These are phyloP conservation scores for Thumatha senex DNA, from an alignment of 2,888 invertebrate species.

Conservation along the genomic window DNA sequence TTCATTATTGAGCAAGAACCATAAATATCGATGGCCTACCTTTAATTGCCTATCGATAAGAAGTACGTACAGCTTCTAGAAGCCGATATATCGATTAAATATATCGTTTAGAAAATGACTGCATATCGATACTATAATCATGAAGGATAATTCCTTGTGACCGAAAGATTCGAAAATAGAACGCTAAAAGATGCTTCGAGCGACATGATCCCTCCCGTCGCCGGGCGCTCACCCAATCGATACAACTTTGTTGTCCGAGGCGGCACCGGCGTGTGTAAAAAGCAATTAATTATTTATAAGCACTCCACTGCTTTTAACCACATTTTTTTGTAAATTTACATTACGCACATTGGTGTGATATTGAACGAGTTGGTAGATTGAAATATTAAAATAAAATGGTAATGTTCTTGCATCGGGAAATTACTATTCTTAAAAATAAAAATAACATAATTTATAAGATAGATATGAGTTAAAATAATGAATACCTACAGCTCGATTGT, in stretches of 20 bases:
- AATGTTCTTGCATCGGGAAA: too few relatives aligned
- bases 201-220: constrained; percentile 41
- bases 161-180: constrained; percentile 62
- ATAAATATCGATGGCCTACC: constrained; percentile 20
- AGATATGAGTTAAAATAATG: too few relatives aligned
- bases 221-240: constrained; percentile 58
- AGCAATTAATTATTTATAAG: constrained; percentile 42
- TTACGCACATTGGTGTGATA: constrained; percentile 26
- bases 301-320: constrained; percentile 30
- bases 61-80: constrained; percentile 17
- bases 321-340: constrained; percentile 23
- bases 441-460: too few relatives aligned
- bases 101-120: constrained; percentile 42
- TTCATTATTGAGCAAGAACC: constrained; percentile 29
- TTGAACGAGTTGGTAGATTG: constrained; percentile 18
- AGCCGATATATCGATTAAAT: constrained; percentile 37
- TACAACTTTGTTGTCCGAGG: constrained; percentile 61
- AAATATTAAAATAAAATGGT: constrained; percentile 2
- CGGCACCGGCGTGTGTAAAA: constrained; percentile 44
- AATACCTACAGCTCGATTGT: too few relatives aligned
- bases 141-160: constrained; percentile 50
- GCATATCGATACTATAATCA: constrained; percentile 45
- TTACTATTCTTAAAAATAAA: not conserved
- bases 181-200: constrained; percentile 33
- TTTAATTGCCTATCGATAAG: constrained; percentile 37